Percentiles rank a stretch among this genome's conserved stretches.
Evolutionary conservation across 2,888 invertebrate genomes (phyloP).

Genomic region (Leistus spinibarbis): DNA sequence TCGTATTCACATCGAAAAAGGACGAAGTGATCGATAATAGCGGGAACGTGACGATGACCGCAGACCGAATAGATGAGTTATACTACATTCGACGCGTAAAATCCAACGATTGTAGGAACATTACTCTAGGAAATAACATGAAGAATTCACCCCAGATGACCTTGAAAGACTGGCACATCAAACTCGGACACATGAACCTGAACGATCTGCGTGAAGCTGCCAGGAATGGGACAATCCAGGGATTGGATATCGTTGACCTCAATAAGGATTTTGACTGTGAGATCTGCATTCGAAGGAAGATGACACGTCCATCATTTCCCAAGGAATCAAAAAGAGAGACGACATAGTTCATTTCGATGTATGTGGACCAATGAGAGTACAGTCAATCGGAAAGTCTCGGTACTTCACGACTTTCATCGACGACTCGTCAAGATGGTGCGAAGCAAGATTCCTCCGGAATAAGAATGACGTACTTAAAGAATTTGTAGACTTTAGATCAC

Average conservation of each 20-base stretch:
- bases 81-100: neutral
- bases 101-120: neutral
- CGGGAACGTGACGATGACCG: neutral
- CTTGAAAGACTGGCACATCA: slow-evolving; percentile 8
- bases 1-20: slow-evolving; percentile 29
- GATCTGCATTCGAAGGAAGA: slow-evolving; percentile 36
- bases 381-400: neutral
- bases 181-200: slow-evolving; percentile 10
- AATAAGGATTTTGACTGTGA: slow-evolving; percentile 31
- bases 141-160: neutral
- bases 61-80: slow-evolving; percentile 3
- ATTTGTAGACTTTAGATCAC: neutral
- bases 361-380: neutral
- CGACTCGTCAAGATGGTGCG: neutral
- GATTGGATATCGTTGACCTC: slow-evolving; percentile 28
- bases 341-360: neutral
- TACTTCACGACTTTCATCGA: slow-evolving; percentile 2
- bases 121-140: neutral
- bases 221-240: slow-evolving; percentile 7
- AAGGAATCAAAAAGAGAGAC: too few relatives aligned
- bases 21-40: slow-evolving; percentile 13
- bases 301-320: slow-evolving; percentile 18
- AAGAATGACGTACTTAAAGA: neutral
- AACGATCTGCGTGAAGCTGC: neutral
- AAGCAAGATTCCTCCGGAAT: neutral